phyloP scores from a whole-genome alignment of 2,888 invertebrate species.

The Teleogryllus oceanicus region DNA sequence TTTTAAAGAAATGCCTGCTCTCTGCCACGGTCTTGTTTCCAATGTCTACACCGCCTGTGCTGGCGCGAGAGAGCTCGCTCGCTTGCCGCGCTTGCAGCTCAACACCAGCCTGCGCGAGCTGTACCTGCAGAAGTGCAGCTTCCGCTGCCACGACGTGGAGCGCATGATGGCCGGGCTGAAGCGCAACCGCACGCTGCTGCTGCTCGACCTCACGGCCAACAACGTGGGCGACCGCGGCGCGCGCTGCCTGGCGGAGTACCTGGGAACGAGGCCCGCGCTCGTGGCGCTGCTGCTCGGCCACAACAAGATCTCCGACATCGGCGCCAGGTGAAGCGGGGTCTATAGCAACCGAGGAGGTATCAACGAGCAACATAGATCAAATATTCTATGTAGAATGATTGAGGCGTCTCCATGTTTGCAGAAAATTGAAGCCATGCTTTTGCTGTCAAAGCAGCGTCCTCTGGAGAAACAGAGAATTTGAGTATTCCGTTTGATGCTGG shows the following conservation, averaged over 20 bases:
- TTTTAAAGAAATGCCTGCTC: too few species aligned
- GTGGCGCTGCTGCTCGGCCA: slow-evolving; percentile 55
- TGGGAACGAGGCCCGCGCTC: slow-evolving; percentile 52
- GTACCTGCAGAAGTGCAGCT: slow-evolving; percentile 58
- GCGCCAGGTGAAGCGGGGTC: slow-evolving; percentile 48
- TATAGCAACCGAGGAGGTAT: too few species aligned
- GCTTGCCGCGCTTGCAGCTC: slow-evolving; percentile 41
- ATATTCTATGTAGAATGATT: too few species aligned
- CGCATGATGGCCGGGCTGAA: slow-evolving; percentile 53
- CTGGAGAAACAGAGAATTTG: too few species aligned
- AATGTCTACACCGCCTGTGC: too few species aligned
- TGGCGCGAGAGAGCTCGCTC: too few species aligned
- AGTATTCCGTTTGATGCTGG: too few species aligned
- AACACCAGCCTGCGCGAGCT: slow-evolving; percentile 53
- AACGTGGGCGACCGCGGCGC: slow-evolving; percentile 59
- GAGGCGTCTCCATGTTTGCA: too few species aligned
- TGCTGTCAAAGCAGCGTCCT: too few species aligned
- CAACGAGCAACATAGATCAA: too few species aligned
- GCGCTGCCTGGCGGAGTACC: slow-evolving; percentile 54
- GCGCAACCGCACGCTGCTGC: slow-evolving; percentile 52
- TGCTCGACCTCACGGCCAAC: slow-evolving; percentile 60
- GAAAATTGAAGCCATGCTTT: too few species aligned
- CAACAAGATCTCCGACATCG: slow-evolving; percentile 56
- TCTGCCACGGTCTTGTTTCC: too few species aligned
- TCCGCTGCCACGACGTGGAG: slow-evolving; percentile 60